These are phyloP conservation scores for Agrochola litura DNA, from an alignment of 2,888 invertebrate species.

Conservation along the genomic window DNA sequence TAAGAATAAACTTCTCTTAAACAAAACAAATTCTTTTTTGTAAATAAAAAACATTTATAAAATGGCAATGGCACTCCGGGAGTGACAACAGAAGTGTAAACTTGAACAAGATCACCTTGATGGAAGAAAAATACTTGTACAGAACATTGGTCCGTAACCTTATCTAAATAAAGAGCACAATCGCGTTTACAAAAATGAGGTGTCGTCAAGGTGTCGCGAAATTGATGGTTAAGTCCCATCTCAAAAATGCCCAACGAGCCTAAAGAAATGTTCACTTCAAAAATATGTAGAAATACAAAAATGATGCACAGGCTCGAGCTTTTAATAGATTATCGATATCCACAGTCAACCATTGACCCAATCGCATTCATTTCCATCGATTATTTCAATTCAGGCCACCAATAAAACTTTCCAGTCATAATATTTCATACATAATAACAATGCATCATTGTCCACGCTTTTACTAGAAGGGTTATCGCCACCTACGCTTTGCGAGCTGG, in stretches of 20 bases:
- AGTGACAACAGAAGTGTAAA: too few relatives aligned
- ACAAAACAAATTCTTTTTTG: not conserved
- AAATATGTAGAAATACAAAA: not conserved
- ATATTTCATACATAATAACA: slow-evolving; percentile 7
- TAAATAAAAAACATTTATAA: too few relatives aligned
- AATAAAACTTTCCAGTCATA: slow-evolving; percentile 31
- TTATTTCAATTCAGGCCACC: slow-evolving; percentile 39
- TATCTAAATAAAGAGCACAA: too few relatives aligned
- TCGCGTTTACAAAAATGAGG: too few relatives aligned
- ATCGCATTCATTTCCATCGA: slow-evolving; percentile 38
- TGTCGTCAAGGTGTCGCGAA: too few relatives aligned
- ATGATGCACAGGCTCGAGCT: not conserved
- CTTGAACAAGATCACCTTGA: too few relatives aligned
- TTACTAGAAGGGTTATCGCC: slow-evolving; percentile 26
- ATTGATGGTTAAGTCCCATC: too few relatives aligned
- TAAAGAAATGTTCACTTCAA: too few relatives aligned
- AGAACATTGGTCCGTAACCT: too few relatives aligned
- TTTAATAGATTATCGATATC: not conserved
- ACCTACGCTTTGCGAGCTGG: not conserved
- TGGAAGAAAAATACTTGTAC: too few relatives aligned
- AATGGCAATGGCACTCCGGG: too few relatives aligned
- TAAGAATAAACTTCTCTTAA: not conserved
- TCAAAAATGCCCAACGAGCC: too few relatives aligned
- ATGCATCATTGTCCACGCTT: slow-evolving; percentile 10
- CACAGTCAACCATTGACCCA: not conserved